Base-by-base conservation (phyloP, 53 echinoderm and acorn worm genomes). In the Patiria pectinifera region DNA sequence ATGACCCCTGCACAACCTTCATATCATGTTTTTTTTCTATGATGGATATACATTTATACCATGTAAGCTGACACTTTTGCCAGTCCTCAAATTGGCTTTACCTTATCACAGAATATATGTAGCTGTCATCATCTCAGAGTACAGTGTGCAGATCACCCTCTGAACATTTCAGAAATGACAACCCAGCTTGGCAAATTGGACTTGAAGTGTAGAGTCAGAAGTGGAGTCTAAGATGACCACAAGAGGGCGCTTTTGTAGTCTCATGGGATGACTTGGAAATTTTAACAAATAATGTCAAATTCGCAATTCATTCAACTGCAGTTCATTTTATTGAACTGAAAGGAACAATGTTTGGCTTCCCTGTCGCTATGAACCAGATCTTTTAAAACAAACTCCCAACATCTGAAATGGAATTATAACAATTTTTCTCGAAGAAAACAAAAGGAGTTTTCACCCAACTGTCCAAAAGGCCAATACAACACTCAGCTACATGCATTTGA, bases 191-290 rank as follows among this genome's bases (percentile, higher is more conserved):
- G 59, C 35, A 83, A 43, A 61, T 24, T 13, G 35, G 6, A 24
- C 66, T 61, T 25, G 14, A 18, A 70, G 5, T 21, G 70, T 18
- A 70, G 16, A 18, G 35, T 35, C 35, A 35, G 35, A 35, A 35
- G 35, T 35, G 35, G 69, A 21, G 21, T 69, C 21, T 4, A 69
- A 60, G 62, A 83, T 15, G 15, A 60, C 61, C 85, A 85, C 63
- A 43, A 85, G 85, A 66, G 85, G 85, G 85, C 62, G 85, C 85
- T 26, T 63, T 66, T 69, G 59, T 19, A 66, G 35, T 85, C 66
- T 66, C 26, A 59, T 26, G 62, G 83, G 43, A 48, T 74, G 74
- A 16, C 15, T 53, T 53, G 5, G 53, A 6, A 14, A 8, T 69
- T 69, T 69, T 15, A 18, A 21, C 69, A 14, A 69, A 35, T 35